Evolutionary conservation across 2,797 vertebrate genomes (phyloP), one percentile per base, ranked within the genome.

Genomic region (Heliangelus exortis): DNA sequence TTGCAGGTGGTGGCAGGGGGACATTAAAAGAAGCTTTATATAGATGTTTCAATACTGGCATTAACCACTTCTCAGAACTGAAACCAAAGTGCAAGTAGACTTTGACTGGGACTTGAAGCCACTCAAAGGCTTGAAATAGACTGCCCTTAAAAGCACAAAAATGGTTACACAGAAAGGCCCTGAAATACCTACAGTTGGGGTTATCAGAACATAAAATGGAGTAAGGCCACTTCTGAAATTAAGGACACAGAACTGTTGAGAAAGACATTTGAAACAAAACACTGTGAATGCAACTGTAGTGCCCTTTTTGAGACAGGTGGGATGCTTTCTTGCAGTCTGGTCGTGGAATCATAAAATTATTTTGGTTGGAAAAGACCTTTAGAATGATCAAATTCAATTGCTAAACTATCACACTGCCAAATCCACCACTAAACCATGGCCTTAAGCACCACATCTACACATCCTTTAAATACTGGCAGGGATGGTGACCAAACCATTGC

Each of bases 21-120:
- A 5, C 47, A 17, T 20, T 59, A 41, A 77, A 86, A 93, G 76
- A 71, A 78, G 33, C 22, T 84, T 86, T 94, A n/a, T 59, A 43
- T 55, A 69, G 34, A 15, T 80, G 74, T 51, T 65, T 22, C 45
- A 86, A 55, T 63, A 45, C 17, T 61, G 50, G 47, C 28, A 41
- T 67, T 87, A 92, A 45, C 13, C 0, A 1, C 47, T 87, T 84
- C 31, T 63, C 23, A 61, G 53, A 55, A 41, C 7, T 79, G 15
- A 87, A 89, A 79, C 31, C 31, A 13, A 68, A 84, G 25, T 34
- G 28, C 31, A 43, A 65, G 15, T 19, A 33, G 48, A 63, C 18
- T 77, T 87, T 41, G 50, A 26, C 41, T 66, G 47, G 18, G 4
- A 50, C n/a, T 67, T 17, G 39, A 66, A 34, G 53, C 66, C 28